Evolutionary conservation across 2,113 vertebrate species (phyloP), one percentile per base, ranked within the genome.

Genomic region (Xiphophorus maculatus): DNA sequence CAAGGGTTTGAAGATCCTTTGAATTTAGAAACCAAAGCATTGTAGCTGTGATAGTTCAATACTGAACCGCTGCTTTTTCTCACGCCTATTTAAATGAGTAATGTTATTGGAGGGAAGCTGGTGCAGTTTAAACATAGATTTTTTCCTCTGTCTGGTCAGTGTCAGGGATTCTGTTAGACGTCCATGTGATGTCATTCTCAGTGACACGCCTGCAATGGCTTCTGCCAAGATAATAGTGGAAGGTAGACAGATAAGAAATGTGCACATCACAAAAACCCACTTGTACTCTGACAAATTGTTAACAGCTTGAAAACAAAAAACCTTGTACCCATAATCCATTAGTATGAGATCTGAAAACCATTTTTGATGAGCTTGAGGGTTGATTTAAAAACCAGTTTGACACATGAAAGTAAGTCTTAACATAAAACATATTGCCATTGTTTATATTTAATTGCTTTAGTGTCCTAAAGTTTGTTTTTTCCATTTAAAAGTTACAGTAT

Each of bases 121-220:
- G 25, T n/a, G 40, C 44, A 60, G 35, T 66, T 74, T 72, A 27
- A 61, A n/a, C 42, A 28, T 63, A 27, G 28, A 40, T 51, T 29
- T 62, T 70, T 78, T 73, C 32, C 67, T 51, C n/a, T n/a, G 54
- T 87, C 82, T 91, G 90, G 66, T 80, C 74, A 87, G 74, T 48
- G 64, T 90, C 82, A 74, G 51, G 40, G 71, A 63, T 63, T 84
- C 70, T 83, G 90, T 84, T 71, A 74, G 65, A 32, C 17, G 58
- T 69, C 61, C 3, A 2, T 74, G 63, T 86, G 90, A 89, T 33
- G 73, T 90, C 83, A 86, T 69, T 11, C 72, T 51, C 29, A 32
- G 61, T 75, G 73, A 80, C 81, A 71, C 44, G 63, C 68, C 65
- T 40, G 63, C 27, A 35, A 1, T 67, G 63, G 66, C 62, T 74